phyloP scores from a whole-genome alignment of 2,888 invertebrate species.

The Spodoptera exigua region DNA sequence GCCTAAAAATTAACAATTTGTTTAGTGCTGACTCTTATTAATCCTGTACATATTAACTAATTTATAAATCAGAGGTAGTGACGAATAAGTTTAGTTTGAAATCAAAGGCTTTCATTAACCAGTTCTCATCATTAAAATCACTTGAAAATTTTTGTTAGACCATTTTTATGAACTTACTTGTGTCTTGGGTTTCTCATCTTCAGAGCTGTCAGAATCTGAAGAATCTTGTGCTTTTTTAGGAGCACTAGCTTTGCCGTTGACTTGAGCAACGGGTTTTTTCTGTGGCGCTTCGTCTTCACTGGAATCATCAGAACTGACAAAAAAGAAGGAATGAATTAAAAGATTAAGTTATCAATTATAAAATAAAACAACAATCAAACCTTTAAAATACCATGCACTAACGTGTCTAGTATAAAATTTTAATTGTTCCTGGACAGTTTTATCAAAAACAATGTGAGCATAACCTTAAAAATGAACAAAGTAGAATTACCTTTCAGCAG shows the following conservation, averaged over 20 bases:
- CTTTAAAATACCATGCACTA: too few species aligned
- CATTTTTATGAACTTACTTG: conserved; percentile 56
- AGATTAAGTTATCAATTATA: too few species aligned
- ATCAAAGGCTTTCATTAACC: conserved; percentile 68
- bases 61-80: conserved; percentile 79
- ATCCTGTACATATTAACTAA: neutral
- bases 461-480: conserved; percentile 34
- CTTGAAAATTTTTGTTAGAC: conserved; percentile 53
- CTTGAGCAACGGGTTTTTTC: conserved; percentile 66
- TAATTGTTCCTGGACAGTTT: too few species aligned
- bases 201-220: conserved; percentile 81
- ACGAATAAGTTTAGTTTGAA: conserved; percentile 70
- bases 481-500: conserved; percentile 52
- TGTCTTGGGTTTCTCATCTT: conserved; percentile 73
- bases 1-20: conserved; percentile 28
- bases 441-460: conserved; percentile 13
- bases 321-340: conserved; percentile 1
- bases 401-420: too few species aligned
- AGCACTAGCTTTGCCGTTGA: conserved; percentile 75
- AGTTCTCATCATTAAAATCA: conserved; percentile 69
- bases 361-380: too few species aligned
- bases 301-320: conserved; percentile 56
- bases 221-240: conserved; percentile 75
- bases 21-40: neutral
- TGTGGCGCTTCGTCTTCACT: conserved; percentile 69